phyloP scores from a whole-genome alignment of 2,888 invertebrate species.

The Melolontha melolontha region DNA sequence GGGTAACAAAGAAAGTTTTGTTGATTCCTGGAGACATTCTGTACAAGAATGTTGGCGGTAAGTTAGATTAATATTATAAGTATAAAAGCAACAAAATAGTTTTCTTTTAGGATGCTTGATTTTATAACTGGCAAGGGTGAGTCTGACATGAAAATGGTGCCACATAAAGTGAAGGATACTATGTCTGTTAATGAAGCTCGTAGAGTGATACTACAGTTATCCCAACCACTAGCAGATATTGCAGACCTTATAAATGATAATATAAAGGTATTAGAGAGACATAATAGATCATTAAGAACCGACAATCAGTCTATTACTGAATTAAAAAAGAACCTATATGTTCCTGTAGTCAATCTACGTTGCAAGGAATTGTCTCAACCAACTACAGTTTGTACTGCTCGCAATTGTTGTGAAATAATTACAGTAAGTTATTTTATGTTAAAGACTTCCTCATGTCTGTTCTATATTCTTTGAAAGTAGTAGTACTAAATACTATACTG shows the following conservation, averaged over 20 bases:
- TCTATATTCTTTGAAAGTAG: too few species aligned
- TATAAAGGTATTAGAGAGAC: conserved; percentile 54
- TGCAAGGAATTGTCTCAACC: conserved; percentile 44
- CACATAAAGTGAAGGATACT: conserved; percentile 58
- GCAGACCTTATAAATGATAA: conserved; percentile 60
- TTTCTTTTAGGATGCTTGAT: conserved; percentile 40
- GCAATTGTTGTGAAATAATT: conserved; percentile 49
- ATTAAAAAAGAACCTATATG: conserved; percentile 43
- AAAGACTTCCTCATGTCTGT: background rate
- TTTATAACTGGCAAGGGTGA: conserved; percentile 38
- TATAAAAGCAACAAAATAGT: background rate
- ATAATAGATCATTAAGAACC: conserved; percentile 45
- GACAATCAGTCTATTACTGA: conserved; percentile 44
- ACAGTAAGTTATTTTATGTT: conserved; percentile 45
- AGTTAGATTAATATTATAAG: background rate
- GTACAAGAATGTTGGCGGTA: conserved; percentile 44
- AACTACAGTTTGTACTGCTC: conserved; percentile 49
- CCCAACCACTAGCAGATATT: conserved; percentile 61
- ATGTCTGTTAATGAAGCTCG: conserved; percentile 59
- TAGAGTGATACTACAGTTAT: conserved; percentile 57
- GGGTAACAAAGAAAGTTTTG: conserved; percentile 46
- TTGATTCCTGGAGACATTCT: conserved; percentile 53
- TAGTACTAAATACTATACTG: too few species aligned
- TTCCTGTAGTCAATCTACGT: conserved; percentile 47
- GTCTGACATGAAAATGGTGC: conserved; percentile 47